Base-by-base conservation (phyloP, 2,797 vertebrate genomes). In the Bucorvus abyssinicus region DNA sequence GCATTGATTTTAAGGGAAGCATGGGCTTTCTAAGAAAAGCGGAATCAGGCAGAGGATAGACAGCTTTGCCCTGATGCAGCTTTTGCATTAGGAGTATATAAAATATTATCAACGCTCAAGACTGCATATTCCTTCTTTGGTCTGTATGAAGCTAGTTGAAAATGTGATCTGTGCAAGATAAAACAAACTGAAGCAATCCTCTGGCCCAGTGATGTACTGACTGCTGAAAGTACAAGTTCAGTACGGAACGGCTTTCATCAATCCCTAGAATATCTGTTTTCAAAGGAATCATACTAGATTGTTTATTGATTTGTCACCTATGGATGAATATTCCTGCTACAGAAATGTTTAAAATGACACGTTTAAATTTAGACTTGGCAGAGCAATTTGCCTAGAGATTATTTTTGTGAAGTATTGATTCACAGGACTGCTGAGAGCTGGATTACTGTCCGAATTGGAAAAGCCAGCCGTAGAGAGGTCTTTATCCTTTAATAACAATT, bases 401-500 rank as follows among this genome's bases (percentile, higher is more conserved):
- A 95, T 96, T 96, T 92, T 95, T 96, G 95, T 93, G 94, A 97
- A 94, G 93, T 97, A 97, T 97, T 97, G 95, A 97, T 97, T 97
- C 95, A 97, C 96, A 97, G 96, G 95, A 97, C 96, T 98, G 98
- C 98, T 98, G 97, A 98, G 96, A 97, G 95, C 94, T 93, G 96
- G 97, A 97, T 97, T 97, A 97, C 96, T 97, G 97, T 98, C 98
- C 98, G 98, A 98, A 98, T 98, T 98, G 98, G 98, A 98, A 98
- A 98, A 98, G 98, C 99, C 98, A 98, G 98, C 96, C 98, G 97
- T 91, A 95, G 98, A 98, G 98, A 98, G 97, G 98, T 98, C 98
- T 99, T 99, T 98, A 99, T 99, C 98, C 98, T 97, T 99, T 99
- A 98, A 99, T 99, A 98, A 98, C 98, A 97, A 98, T 98, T 98